phyloP scores from a whole-genome alignment of 2,113 vertebrate genomes.

The Atrichornis clamosus region DNA sequence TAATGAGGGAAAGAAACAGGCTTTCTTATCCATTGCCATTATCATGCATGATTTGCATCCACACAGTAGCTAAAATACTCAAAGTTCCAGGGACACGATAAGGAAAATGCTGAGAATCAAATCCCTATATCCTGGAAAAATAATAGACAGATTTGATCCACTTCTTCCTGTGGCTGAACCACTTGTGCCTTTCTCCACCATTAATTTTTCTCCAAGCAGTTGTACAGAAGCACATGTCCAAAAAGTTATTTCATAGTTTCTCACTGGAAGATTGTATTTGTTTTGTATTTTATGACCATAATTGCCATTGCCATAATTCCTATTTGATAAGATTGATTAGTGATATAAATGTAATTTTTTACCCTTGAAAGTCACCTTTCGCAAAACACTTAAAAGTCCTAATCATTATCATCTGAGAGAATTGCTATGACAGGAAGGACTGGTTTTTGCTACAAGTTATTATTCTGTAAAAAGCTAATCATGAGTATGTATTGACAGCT shows the following conservation, averaged over 20 bases:
- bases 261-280: background rate
- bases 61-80: background rate
- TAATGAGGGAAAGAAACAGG: background rate
- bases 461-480: background rate
- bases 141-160: background rate
- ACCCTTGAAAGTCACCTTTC: background rate
- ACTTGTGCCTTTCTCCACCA: background rate
- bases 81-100: background rate
- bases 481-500: background rate
- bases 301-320: background rate
- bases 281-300: background rate
- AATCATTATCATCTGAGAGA: fast-evolving
- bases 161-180: background rate
- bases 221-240: background rate
- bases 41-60: background rate
- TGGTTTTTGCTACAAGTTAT: background rate
- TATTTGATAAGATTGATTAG: background rate
- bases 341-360: background rate
- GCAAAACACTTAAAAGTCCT: background rate
- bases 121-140: background rate
- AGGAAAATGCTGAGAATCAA: background rate
- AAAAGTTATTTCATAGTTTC: background rate
- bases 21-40: background rate
- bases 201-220: background rate
- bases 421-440: background rate